Base-by-base conservation (phyloP, 2,797 vertebrate species). In the Melanotaenia trifasciata region DNA sequence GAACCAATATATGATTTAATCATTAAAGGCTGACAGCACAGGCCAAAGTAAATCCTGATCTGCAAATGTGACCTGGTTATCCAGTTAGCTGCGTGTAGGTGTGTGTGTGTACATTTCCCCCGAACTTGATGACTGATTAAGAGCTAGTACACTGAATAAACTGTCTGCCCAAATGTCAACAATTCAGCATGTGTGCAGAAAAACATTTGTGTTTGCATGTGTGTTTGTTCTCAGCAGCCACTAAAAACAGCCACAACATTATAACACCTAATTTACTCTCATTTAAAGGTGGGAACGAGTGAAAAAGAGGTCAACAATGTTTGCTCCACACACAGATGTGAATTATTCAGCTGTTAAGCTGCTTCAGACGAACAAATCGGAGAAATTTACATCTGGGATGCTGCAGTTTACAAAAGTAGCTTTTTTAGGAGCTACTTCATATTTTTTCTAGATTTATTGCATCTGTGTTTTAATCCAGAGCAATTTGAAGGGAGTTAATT, bases 1-100 rank as follows among this genome's bases (percentile, higher is more conserved):
- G 80, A 89, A 89, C 56, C 57, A 88, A 90, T 90, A 85, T 78
- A 86, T 84, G 70, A 88, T 86, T 86, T 77, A 84, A 86, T 81
- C 83, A 84, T 84, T 83, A 78, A 84, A 85, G 66, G 59, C 58
- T 28, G 2, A 35, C 54, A 64, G 35, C 40, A 14, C 1, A 1
- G 26, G 78, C 84, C 84, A 90, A 91, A 84, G 76, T 69, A 89
- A 87, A 89, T 60, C 71, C 62, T 36, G 30, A 84, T 66, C 63
- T 79, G 69, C 43, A 59, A 71, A 64, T 66, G 51, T 80, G 78
- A 84, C 78, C 78, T 58, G 65, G 38, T 74, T 76, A 74, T 35
- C 50, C 65, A 32, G 74, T 58, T 33, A 67, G 54, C 50, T 24
- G n/a, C 24, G 22, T 22, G 22, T 11, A 51, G 11, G 22, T 47